Percentiles rank a stretch among this genome's conserved stretches.
phyloP scores from a whole-genome alignment of 2,888 invertebrate genomes.

The Craniophora ligustri region DNA sequence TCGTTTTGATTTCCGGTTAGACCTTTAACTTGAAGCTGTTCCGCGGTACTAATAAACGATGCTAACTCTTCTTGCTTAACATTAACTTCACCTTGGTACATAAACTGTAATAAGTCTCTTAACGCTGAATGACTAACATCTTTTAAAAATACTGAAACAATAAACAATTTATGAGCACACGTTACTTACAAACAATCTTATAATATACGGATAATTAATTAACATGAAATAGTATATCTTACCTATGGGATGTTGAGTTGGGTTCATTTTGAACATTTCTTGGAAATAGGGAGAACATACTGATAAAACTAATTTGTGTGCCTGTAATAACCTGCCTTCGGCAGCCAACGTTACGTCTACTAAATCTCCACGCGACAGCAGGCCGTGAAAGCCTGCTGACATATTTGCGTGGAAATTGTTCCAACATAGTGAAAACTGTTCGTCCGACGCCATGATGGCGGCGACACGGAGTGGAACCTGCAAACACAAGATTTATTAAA shows the following conservation, averaged over 20 bases:
- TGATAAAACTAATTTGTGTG: constrained; percentile 92
- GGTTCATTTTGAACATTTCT: constrained; percentile 92
- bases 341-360: constrained; percentile 92
- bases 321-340: constrained; percentile 91
- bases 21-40: constrained; percentile 92
- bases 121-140: constrained; percentile 91
- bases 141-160: constrained; percentile 90
- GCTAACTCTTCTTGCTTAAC: constrained; percentile 92
- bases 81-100: constrained; percentile 92
- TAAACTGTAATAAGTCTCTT: constrained; percentile 91
- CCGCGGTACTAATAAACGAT: constrained; percentile 92
- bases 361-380: constrained; percentile 91
- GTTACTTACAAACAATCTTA: constrained; percentile 3
- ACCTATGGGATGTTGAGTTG: constrained; percentile 91
- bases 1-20: constrained; percentile 90
- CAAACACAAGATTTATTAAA: constrained; percentile 52
- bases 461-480: constrained; percentile 77
- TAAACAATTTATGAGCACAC: constrained; percentile 11
- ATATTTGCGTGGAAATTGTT: constrained; percentile 93
- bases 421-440: constrained; percentile 93
- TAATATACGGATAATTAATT: no score
- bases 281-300: constrained; percentile 93
- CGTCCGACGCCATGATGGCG: constrained; percentile 92
- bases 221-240: no score
- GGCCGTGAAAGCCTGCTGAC: constrained; percentile 92